Evolutionary conservation across 1,140 invertebrate genomes (phyloP), one percentile per base, ranked within the genome.

Genomic region (Pygmarrhopalites habei): DNA sequence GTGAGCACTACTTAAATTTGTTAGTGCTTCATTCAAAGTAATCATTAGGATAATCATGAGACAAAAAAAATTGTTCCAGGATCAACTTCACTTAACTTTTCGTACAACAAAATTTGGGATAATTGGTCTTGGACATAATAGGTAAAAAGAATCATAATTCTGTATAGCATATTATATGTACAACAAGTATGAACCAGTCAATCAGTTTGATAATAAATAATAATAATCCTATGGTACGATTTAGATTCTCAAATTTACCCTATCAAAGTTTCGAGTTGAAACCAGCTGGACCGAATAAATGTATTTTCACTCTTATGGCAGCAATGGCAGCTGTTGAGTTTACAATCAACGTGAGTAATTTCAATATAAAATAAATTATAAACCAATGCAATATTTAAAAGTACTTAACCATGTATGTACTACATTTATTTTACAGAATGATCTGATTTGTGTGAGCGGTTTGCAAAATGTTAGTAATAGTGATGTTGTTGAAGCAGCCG

Each of bases 231-330:
- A n/a, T n/a, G n/a, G n/a, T n/a, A 41, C n/a, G 12, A 12, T 41
- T 41, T n/a, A 41, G 39, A 5, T 47, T 47, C 23, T 80, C 83
- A 23, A 91, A 91, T 75, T 77, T 92, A 64, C 89, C 89, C 0
- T 91, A 86, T 73, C 89, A 92, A 75, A 86, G 84, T 7, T 92
- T 88, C 87, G 89, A 92, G 72, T 68, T 91, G 1, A 84, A 82
- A 67, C 88, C 89, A 0, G 84, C 86, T 68, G 78, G 73, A 67
- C 25, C 58, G 21, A 79, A 78, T 60, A 83, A 78, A 0, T 78
- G 86, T 4, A 71, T 82, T 4, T 78, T 87, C 5, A 81, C 76
- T 61, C 79, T 88, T 3, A 85, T 82, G 2, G 83, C 83, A 1
- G 82, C 85, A 1, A 81, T 85, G n/a, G 78, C 87, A 32, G 81